Evolutionary conservation across 1,140 invertebrate genomes (phyloP).

Genomic region (Cotesia glomerata): DNA sequence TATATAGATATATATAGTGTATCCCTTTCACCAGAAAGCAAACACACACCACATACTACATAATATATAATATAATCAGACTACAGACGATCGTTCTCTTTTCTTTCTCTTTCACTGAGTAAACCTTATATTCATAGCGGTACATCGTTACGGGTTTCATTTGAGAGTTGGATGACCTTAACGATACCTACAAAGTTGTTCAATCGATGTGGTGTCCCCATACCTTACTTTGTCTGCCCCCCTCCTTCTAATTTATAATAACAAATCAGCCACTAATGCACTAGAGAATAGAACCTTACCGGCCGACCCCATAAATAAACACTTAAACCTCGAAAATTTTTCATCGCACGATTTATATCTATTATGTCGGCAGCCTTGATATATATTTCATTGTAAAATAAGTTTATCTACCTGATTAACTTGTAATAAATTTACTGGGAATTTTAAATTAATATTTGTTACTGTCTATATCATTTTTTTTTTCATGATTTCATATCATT

Average conservation of each 20-base stretch:
- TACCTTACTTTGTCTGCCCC: not conserved
- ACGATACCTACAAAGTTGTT: not conserved
- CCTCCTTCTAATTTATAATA: not conserved
- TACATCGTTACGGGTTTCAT: slow-evolving; percentile 20
- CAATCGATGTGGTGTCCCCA: not conserved
- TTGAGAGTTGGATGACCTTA: slow-evolving; percentile 30
- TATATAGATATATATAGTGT: not conserved
- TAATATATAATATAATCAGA: too few species aligned
- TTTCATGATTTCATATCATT: too few species aligned
- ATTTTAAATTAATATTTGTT: too few species aligned
- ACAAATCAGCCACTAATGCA: not conserved
- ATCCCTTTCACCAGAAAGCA: slow-evolving; percentile 8
- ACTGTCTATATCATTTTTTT: too few species aligned
- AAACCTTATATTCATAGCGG: slow-evolving; percentile 9
- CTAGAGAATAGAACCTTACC: too few species aligned
- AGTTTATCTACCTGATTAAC: not conserved
- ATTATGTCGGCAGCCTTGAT: not conserved
- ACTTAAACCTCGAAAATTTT: not conserved
- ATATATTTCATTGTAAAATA: too few species aligned
- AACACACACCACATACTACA: not conserved
- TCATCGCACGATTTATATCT: not conserved
- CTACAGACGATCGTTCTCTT: not conserved
- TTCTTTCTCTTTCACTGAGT: slow-evolving; percentile 6
- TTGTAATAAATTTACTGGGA: not conserved
- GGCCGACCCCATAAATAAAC: too few species aligned